These are phyloP conservation scores for Drosophila hydei DNA, from an alignment of 1,140 invertebrate genomes.

Conservation along the genomic window DNA sequence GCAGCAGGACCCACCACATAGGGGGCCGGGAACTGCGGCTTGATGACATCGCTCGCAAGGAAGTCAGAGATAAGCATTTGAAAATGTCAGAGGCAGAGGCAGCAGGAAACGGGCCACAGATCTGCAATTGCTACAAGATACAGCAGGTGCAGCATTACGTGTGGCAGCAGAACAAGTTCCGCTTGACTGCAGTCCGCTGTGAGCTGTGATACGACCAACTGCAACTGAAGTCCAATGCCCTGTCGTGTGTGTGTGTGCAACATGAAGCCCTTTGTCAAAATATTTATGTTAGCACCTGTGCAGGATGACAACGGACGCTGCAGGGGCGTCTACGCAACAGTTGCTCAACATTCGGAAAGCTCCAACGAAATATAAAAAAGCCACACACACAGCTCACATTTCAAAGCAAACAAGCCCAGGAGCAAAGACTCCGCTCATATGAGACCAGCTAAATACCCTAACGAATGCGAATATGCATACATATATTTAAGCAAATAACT, in stretches of 20 bases:
- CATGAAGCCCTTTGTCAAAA: slow-evolving; percentile 65
- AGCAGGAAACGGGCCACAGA: slow-evolving; percentile 30
- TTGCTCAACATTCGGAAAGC: slow-evolving; percentile 16
- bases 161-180: slow-evolving; percentile 9
- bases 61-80: slow-evolving; percentile 76
- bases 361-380: not conserved
- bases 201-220: slow-evolving; percentile 55
- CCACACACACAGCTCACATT: slow-evolving; percentile 28
- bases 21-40: too few relatives aligned
- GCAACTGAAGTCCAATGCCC: slow-evolving; percentile 54
- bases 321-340: slow-evolving; percentile 4
- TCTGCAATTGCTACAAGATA: slow-evolving; percentile 17
- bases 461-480: too few relatives aligned
- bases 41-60: slow-evolving; percentile 41
- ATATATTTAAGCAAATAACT: too few relatives aligned
- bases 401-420: slow-evolving; percentile 35
- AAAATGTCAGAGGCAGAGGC: slow-evolving; percentile 58
- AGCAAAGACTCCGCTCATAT: not conserved
- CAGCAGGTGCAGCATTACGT: not conserved
- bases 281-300: slow-evolving; percentile 77
- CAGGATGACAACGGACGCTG: slow-evolving; percentile 15
- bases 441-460: slow-evolving; percentile 18
- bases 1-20: not conserved
- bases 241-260: slow-evolving; percentile 24
- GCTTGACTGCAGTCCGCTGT: slow-evolving; percentile 43